These are phyloP conservation scores for Cyprinodon variegatus DNA, from an alignment of 2,113 vertebrate genomes.

Conservation along the genomic window DNA sequence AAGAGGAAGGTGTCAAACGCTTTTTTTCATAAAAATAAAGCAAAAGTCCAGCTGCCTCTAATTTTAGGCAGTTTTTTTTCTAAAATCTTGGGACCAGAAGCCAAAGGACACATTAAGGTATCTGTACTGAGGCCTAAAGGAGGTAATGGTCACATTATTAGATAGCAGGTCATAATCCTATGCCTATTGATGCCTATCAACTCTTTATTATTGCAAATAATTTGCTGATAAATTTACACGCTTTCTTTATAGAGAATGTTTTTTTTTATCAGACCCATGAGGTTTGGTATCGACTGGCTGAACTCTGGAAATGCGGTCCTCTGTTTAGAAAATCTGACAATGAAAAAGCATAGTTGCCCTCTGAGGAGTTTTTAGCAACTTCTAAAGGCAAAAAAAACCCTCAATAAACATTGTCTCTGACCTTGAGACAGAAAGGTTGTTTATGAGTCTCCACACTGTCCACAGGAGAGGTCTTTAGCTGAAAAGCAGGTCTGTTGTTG, in stretches of 20 bases:
- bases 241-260: not conserved
- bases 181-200: not conserved
- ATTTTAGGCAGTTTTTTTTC: not conserved
- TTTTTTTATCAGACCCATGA: conserved; percentile 1
- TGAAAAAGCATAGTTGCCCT: conserved; percentile 6
- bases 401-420: conserved; percentile 29
- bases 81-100: not conserved
- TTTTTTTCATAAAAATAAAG: too few species aligned
- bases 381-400: not conserved
- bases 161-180: not conserved
- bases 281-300: not conserved
- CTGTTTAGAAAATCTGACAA: conserved; percentile 12
- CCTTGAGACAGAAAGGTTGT: conserved; percentile 45
- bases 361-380: conserved; percentile 14
- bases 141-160: not conserved
- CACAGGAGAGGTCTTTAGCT: conserved; percentile 25
- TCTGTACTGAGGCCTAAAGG: not conserved
- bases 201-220: conserved; percentile 28
- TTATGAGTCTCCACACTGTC: conserved; percentile 29
- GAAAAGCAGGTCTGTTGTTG: conserved; percentile 31
- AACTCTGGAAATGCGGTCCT: not conserved
- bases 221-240: not conserved
- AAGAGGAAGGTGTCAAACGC: too few species aligned
- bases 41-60: too few species aligned
- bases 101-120: not conserved